Conservation (phyloP, 2,888 invertebrate genomes). For the Macaria liturata region DNA sequence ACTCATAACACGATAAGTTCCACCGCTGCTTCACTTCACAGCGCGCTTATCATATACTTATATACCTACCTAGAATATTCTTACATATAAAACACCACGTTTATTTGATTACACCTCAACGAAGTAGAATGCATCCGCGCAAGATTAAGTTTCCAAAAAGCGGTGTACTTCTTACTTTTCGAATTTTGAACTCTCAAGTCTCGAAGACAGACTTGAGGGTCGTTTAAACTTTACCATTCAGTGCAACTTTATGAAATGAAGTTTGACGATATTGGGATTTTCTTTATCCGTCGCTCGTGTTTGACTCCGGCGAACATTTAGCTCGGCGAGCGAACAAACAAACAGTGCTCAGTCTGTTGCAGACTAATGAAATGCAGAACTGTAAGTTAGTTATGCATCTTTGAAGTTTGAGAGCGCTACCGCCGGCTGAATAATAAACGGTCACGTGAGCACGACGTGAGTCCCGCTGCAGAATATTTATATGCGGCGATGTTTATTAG, state of each 20-base stretch:
- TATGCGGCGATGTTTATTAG: slow-evolving; percentile 54
- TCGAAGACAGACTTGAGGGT: slow-evolving; percentile 14
- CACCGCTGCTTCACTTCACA: neutral
- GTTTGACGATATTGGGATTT: slow-evolving; percentile 13
- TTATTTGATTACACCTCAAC: slow-evolving; percentile 2
- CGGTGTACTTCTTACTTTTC: slow-evolving; percentile 13
- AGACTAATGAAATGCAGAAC: slow-evolving; percentile 12
- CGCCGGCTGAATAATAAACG: slow-evolving; percentile 17
- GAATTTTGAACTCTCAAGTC: slow-evolving; percentile 10
- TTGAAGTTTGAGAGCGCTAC: slow-evolving; percentile 4
- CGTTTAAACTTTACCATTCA: slow-evolving; percentile 18
- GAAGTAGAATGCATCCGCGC: slow-evolving; percentile 9
- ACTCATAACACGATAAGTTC: slow-evolving; percentile 6
- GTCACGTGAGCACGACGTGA: slow-evolving; percentile 17
- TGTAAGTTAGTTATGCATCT: slow-evolving; percentile 20
- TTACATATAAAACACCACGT: neutral
- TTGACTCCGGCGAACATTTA: neutral
- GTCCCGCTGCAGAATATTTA: slow-evolving; percentile 27
- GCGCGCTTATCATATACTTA: slow-evolving; percentile 4
- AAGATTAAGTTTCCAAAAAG: slow-evolving; percentile 14
- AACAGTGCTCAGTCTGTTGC: neutral
- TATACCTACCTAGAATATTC: neutral
- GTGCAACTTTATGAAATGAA: slow-evolving; percentile 18
- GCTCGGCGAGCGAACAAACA: neutral
- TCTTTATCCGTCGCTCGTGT: slow-evolving; percentile 1